Evolutionary conservation across 2,888 invertebrate genomes (phyloP).

Genomic region (Dilophus febrilis): DNA sequence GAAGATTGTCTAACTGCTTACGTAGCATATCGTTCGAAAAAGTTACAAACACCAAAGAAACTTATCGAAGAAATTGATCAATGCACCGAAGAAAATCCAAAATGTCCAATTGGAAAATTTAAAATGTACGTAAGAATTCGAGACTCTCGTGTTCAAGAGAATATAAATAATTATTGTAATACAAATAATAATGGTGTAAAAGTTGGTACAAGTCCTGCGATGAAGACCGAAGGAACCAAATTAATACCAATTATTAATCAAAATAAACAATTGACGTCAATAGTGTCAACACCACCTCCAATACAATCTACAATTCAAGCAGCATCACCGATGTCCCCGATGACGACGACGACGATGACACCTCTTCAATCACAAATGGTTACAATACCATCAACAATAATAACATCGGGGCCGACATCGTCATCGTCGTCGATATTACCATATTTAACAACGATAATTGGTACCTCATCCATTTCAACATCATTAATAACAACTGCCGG

Average conservation of each 20-base stretch:
- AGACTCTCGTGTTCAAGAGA: conserved; percentile 26
- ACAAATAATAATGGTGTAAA: conserved; percentile 17
- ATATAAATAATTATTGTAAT: conserved; percentile 14
- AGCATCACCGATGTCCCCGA: background rate
- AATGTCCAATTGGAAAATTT: conserved; percentile 46
- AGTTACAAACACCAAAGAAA: conserved; percentile 51
- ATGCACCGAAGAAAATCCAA: conserved; percentile 39
- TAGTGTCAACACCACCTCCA: too few relatives aligned
- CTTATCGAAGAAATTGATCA: conserved; percentile 52
- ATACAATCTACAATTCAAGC: too few relatives aligned
- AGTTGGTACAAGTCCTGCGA: conserved; percentile 32
- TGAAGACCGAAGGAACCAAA: conserved; percentile 27
- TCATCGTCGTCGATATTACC: too few relatives aligned
- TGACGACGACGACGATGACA: too few relatives aligned
- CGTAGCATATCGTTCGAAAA: conserved; percentile 62
- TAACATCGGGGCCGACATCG: too few relatives aligned
- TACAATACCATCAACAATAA: too few relatives aligned
- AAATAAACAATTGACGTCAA: background rate
- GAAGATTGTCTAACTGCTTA: conserved; percentile 60
- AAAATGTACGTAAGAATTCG: conserved; percentile 39
- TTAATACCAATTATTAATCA: conserved; percentile 20
- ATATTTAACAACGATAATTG: background rate
- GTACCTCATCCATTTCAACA: background rate
- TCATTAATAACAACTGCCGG: background rate
- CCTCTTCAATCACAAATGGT: too few relatives aligned